phyloP scores from a whole-genome alignment of 1,140 invertebrate genomes.

The Dreissena rostriformis region DNA sequence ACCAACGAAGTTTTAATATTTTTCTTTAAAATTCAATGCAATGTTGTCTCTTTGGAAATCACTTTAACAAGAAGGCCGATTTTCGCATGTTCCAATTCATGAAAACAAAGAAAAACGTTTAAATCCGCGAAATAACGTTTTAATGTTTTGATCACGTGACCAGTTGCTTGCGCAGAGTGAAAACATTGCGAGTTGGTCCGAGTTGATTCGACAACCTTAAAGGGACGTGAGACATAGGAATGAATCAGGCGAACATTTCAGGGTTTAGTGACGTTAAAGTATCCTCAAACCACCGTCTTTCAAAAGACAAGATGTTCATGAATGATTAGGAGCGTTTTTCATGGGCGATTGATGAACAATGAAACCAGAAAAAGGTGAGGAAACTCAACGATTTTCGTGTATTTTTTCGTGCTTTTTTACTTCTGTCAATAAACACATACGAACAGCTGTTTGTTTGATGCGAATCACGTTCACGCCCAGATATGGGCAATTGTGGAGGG shows the following conservation, averaged over 20 bases:
- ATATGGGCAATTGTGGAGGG: conserved; percentile 14
- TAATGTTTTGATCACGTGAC: conserved; percentile 50
- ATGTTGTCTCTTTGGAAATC: background rate
- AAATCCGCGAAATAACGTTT: conserved; percentile 4
- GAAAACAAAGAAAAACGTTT: background rate
- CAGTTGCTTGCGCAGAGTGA: conserved; percentile 19
- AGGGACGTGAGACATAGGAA: background rate
- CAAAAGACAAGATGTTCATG: conserved; percentile 16
- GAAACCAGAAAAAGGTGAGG: conserved; percentile 58
- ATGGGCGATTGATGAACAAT: conserved; percentile 29
- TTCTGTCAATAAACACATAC: conserved; percentile 15
- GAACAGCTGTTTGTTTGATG: conserved; percentile 24
- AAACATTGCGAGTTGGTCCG: conserved; percentile 16
- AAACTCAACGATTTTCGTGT: background rate
- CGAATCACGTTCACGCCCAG: background rate
- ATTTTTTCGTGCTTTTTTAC: conserved; percentile 39
- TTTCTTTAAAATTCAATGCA: conserved; percentile 18
- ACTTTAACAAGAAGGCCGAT: background rate
- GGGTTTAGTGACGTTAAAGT: background rate
- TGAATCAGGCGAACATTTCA: background rate
- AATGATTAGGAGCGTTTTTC: background rate
- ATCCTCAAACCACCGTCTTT: background rate
- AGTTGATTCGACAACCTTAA: conserved; percentile 8
- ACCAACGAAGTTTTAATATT: background rate
- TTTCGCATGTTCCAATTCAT: conserved; percentile 15